Evolutionary conservation across 2,797 vertebrate genomes (phyloP).

Genomic region (Pogoniulus pusillus): DNA sequence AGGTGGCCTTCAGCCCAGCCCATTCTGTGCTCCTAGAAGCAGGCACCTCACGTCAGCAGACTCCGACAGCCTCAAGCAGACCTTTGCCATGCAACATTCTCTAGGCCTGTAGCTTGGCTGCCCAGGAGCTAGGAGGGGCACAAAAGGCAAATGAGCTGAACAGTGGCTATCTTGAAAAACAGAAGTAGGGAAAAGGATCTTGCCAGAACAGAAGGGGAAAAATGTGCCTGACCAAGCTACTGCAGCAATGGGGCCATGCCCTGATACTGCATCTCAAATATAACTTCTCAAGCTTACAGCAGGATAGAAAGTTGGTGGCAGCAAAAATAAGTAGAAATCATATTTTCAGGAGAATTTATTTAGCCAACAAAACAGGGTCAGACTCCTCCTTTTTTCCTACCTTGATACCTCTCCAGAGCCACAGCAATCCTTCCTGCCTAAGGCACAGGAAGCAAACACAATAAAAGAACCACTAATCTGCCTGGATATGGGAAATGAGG

Average conservation of each 20-base stretch:
- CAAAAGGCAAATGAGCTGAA: not conserved
- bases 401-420: not conserved
- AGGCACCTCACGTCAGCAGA: not conserved
- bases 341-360: not conserved
- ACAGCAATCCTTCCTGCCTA: not conserved
- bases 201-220: not conserved
- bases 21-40: too few species aligned
- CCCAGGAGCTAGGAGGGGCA: not conserved
- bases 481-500: not conserved
- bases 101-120: not conserved
- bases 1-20: too few species aligned
- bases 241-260: not conserved
- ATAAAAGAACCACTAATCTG: not conserved
- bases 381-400: not conserved
- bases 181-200: not conserved
- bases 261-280: not conserved
- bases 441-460: fast-evolving
- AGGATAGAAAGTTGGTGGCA: not conserved
- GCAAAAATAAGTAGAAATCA: not conserved
- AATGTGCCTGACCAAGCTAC: not conserved
- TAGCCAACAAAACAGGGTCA: not conserved
- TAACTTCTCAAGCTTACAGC: not conserved
- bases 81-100: fast-evolving
- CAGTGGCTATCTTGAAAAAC: not conserved
- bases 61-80: not conserved